phyloP scores from a whole-genome alignment of 2,797 vertebrate genomes.

The Hephaestus fuliginosus region DNA sequence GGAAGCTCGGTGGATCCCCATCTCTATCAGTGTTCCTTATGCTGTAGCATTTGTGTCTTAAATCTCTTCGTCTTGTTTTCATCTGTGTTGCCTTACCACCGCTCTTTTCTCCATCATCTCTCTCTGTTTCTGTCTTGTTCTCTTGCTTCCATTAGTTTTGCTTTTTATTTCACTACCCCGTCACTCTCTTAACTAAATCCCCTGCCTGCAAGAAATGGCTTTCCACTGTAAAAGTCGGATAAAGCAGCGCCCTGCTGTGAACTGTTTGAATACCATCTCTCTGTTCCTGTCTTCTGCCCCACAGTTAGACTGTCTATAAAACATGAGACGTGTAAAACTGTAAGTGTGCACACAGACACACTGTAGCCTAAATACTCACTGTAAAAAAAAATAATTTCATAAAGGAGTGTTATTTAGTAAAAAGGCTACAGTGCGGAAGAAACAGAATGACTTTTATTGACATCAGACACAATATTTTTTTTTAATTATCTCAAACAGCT shows the following conservation, averaged over 20 bases:
- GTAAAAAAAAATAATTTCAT: background rate
- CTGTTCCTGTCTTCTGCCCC: slow-evolving; percentile 30
- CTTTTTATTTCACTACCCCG: slow-evolving; percentile 23
- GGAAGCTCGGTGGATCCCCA: slow-evolving; percentile 27
- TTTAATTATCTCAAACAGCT: slow-evolving; percentile 4
- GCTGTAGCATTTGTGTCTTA: slow-evolving; percentile 18
- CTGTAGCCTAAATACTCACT: background rate
- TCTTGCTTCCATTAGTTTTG: slow-evolving; percentile 16
- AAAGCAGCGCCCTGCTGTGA: slow-evolving; percentile 52
- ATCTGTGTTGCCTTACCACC: slow-evolving; percentile 16
- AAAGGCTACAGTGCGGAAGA: background rate
- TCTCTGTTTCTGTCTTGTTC: slow-evolving; percentile 23
- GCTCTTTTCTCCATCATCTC: slow-evolving; percentile 13
- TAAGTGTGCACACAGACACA: background rate
- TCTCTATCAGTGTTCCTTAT: slow-evolving; percentile 37
- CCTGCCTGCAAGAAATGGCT: slow-evolving; percentile 44
- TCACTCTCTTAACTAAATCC: slow-evolving; percentile 35
- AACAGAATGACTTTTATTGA: background rate
- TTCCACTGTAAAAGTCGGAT: slow-evolving; percentile 62
- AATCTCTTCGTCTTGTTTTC: slow-evolving; percentile 31
- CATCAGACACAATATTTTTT: background rate
- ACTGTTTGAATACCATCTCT: slow-evolving; percentile 47
- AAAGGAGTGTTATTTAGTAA: background rate
- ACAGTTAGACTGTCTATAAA: slow-evolving; percentile 23
- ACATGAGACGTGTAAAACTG: background rate